Evolutionary conservation across 1,140 invertebrate genomes (phyloP), one percentile per base, ranked within the genome.

Genomic region (Leucophenga varia): DNA sequence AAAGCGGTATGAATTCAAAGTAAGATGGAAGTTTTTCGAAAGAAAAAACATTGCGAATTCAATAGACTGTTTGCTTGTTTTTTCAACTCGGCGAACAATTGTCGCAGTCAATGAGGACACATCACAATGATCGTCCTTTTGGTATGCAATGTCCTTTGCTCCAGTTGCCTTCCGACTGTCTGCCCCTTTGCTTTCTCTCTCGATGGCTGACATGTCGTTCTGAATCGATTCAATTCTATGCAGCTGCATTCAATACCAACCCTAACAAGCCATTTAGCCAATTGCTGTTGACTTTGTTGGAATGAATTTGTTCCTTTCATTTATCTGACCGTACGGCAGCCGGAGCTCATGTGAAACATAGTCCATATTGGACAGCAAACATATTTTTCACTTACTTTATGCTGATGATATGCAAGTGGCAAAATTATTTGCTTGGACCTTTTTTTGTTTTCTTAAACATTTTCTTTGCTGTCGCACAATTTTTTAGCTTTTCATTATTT

Each of bases 401-500:
- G 63, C 64, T 67, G 63, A 67, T 67, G 63, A 67, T 63, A 67
- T 67, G 63, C 63, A 67, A 67, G 63, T 67, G 64, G 59, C 63
- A 49, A 67, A 67, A 67, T 67, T 67, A 55, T 67, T 25, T 25
- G 22, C 10, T 25, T 25, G 5, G 5, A 25, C 10, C 10, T 6
- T 25, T 25, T 25, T 5, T 25, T 25, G 22, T 25, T 25, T 25
- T 25, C 10, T 25, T n/a, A n/a, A n/a, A n/a, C n/a, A n/a, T 25
- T 25, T 25, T 25, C 5, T 10, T 10, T 10, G 22, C 10, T 25
- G 22, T 5, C 22, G 22, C 22, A 25, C 10, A 25, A 25, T 25
- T 25, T 25, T 50, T 57, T 52, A 55, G 39, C 28, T 21, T 44
- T 25, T 52, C 54, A 36, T 59, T 45, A 59, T 47, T 54, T 54